phyloP scores from a whole-genome alignment of 2,888 invertebrate species.

The Syrphus vitripennis region DNA sequence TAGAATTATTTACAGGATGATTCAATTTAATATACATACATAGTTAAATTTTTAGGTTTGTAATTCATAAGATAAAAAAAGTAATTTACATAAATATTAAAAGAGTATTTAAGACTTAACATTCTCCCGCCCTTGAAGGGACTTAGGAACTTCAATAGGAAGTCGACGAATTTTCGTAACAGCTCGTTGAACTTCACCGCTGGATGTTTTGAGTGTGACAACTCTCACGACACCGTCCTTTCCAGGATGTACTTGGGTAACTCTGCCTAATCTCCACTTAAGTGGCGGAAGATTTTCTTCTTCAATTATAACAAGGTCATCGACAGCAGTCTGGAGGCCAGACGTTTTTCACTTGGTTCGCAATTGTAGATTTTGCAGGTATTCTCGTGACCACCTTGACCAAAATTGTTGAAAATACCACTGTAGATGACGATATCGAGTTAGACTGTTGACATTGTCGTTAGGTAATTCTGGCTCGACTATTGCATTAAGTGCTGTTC shows the following conservation, averaged over 20 bases:
- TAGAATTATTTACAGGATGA: too few relatives aligned
- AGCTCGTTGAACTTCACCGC: background rate
- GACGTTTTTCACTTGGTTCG: background rate
- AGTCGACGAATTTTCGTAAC: background rate
- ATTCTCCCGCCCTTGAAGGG: slow-evolving; percentile 12
- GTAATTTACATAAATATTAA: too few relatives aligned
- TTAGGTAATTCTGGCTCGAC: slow-evolving; percentile 2
- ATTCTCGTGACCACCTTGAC: slow-evolving; percentile 17
- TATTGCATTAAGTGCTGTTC: background rate
- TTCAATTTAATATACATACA: too few relatives aligned
- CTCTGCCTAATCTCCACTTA: background rate
- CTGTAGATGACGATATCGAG: background rate
- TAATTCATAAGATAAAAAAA: too few relatives aligned
- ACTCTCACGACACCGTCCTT: background rate
- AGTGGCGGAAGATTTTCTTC: slow-evolving; percentile 2
- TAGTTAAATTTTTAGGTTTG: too few relatives aligned
- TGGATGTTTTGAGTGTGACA: background rate
- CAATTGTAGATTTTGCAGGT: background rate
- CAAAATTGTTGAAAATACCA: slow-evolving; percentile 20
- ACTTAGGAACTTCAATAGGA: background rate
- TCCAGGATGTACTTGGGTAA: background rate
- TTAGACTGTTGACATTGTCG: slow-evolving; percentile 1
- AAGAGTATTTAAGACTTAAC: background rate
- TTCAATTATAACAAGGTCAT: background rate
- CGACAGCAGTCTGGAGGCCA: background rate